A percentile compares a stretch with the other conserved stretches of the same genome.
Evolutionary conservation across 2,888 invertebrate genomes (phyloP).

Genomic region (Zaprionus lineosus): DNA sequence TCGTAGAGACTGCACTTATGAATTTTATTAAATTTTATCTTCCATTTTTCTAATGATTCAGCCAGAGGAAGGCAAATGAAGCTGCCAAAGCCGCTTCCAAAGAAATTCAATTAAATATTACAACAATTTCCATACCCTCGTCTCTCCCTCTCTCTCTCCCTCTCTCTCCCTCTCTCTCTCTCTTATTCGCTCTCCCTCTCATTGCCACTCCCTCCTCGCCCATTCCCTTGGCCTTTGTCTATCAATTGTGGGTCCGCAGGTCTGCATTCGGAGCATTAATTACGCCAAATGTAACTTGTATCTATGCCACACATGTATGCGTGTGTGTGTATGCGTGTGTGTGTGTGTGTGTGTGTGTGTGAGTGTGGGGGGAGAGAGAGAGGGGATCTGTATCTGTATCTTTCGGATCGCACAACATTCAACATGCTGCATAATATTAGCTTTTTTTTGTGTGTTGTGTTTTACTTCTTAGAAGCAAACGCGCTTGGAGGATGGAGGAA

Average conservation of each 20-base stretch:
- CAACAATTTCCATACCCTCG: constrained; percentile 62
- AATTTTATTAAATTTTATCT: constrained; percentile 70
- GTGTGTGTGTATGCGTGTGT: constrained; percentile 16
- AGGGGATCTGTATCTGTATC: constrained; percentile 56
- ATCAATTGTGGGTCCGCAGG: constrained; percentile 20
- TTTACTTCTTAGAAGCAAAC: constrained; percentile 61
- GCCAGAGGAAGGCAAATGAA: constrained; percentile 55
- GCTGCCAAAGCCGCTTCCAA: constrained; percentile 56
- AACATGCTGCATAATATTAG: constrained; percentile 76
- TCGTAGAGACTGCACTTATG: constrained; percentile 59
- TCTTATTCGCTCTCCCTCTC: constrained; percentile 16
- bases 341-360: constrained; percentile 25
- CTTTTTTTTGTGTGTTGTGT: constrained; percentile 40
- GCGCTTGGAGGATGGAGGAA: not conserved
- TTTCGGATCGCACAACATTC: constrained; percentile 65
- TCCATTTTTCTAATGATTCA: constrained; percentile 71
- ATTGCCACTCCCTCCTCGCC: constrained; percentile 34
- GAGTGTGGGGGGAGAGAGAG: no score
- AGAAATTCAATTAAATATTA: constrained; percentile 76
- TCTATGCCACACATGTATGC: constrained; percentile 37
- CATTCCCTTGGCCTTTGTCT: not conserved
- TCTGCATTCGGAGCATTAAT: constrained; percentile 63
- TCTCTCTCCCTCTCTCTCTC: constrained; percentile 19
- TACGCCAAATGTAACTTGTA: constrained; percentile 69
- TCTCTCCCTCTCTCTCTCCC: constrained; percentile 14